These are phyloP conservation scores for Eupithecia exiguata DNA, from an alignment of 2,888 invertebrate species.

Conservation along the genomic window DNA sequence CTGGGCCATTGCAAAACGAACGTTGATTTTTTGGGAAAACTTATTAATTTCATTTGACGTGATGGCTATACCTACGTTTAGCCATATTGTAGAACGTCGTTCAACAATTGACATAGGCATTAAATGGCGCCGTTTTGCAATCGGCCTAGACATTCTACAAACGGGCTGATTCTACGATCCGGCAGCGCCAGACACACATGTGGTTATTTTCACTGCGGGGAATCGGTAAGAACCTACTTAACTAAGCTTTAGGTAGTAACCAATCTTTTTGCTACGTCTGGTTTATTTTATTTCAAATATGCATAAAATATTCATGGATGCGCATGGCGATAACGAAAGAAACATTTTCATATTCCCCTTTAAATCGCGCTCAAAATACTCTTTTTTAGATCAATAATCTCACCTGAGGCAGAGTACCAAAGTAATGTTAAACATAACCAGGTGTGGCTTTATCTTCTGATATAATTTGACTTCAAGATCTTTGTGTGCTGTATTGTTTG, in stretches of 20 bases:
- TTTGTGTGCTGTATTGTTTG: background rate
- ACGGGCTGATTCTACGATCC: too few species aligned
- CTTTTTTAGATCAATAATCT: too few species aligned
- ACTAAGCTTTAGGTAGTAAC: background rate
- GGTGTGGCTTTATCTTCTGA: constrained; percentile 4
- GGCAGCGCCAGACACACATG: too few species aligned
- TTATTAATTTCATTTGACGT: too few species aligned
- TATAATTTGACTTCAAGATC: background rate
- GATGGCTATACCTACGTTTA: too few species aligned
- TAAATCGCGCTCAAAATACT: background rate
- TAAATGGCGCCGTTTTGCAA: too few species aligned
- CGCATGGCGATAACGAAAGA: background rate
- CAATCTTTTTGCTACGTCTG: background rate
- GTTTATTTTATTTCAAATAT: background rate
- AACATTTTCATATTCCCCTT: background rate
- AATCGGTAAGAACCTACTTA: background rate
- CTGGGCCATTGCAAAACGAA: too few species aligned
- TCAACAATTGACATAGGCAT: too few species aligned
- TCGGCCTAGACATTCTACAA: too few species aligned
- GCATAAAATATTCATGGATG: background rate
- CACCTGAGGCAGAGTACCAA: background rate
- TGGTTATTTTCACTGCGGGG: background rate
- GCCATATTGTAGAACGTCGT: too few species aligned
- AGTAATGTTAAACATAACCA: background rate
- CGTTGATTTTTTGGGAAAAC: too few species aligned